These are phyloP conservation scores for Lapara coniferarum DNA, from an alignment of 2,888 invertebrate genomes.

Conservation along the genomic window DNA sequence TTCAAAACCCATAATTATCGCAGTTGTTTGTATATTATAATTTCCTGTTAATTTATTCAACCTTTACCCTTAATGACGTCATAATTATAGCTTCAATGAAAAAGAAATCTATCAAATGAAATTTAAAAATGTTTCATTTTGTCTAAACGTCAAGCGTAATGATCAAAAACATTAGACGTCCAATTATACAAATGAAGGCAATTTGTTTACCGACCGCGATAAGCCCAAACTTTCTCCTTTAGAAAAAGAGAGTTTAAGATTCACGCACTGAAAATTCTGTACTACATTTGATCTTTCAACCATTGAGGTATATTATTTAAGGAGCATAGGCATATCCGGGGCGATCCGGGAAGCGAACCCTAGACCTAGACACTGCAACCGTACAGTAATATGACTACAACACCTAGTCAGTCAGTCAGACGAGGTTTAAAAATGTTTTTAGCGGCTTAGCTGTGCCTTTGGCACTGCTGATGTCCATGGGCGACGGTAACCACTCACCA, in stretches of 20 bases:
- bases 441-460: no score
- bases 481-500: no score
- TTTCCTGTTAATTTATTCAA: not conserved
- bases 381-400: no score
- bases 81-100: not conserved
- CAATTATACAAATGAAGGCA: conserved; percentile 59
- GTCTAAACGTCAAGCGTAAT: conserved; percentile 42
- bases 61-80: not conserved
- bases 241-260: not conserved
- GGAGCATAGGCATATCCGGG: no score
- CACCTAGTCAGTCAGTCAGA: no score
- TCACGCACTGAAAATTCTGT: not conserved
- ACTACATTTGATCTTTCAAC: no score
- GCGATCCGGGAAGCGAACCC: no score
- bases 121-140: conserved; percentile 40
- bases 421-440: no score
- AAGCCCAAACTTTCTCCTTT: conserved; percentile 31
- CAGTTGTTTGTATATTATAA: not conserved
- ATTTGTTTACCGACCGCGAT: conserved; percentile 52
- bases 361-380: no score
- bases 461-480: no score
- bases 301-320: no score
- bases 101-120: conserved; percentile 27
- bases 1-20: no score
- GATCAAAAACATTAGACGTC: conserved; percentile 56